These are phyloP conservation scores for Danionella dracula DNA, from an alignment of 2,797 vertebrate species.

Conservation along the genomic window DNA sequence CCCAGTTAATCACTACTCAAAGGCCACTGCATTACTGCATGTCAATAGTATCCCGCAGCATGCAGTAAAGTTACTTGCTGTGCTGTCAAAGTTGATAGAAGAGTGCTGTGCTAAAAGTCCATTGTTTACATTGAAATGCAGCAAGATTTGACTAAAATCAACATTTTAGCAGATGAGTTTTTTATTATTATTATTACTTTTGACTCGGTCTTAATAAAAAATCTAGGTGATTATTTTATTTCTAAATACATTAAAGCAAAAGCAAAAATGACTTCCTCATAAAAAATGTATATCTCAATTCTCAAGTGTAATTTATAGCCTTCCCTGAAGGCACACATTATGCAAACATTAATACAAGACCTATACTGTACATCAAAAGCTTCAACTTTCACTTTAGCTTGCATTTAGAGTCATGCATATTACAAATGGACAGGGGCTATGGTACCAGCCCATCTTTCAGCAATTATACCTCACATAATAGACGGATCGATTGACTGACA, in stretches of 20 bases:
- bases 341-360: conserved; percentile 98
- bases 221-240: conserved; percentile 84
- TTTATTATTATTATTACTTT: no score
- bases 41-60: not conserved
- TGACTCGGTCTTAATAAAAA: no score
- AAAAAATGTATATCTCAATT: conserved; percentile 95
- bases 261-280: conserved; percentile 88
- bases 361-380: conserved; percentile 82
- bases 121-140: conserved; percentile 4
- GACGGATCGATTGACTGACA: conserved; percentile 82
- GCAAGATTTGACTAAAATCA: conserved; percentile 8
- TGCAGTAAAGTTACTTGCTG: conserved; percentile 6
- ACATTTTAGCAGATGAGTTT: no score
- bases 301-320: conserved; percentile 90
- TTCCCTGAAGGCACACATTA: conserved; percentile 93
- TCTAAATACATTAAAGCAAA: conserved; percentile 93
- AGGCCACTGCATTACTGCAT: conserved; percentile 28
- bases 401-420: conserved; percentile 80
- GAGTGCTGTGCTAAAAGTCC: not conserved
- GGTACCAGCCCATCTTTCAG: conserved; percentile 79
- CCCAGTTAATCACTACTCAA: conserved; percentile 38
- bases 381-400: conserved; percentile 77
- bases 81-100: not conserved
- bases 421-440: conserved; percentile 66
- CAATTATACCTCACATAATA: conserved; percentile 88